These are phyloP conservation scores for Caenorhabditis doughertyi DNA, from an alignment of 2,888 invertebrate genomes.

Conservation along the genomic window DNA sequence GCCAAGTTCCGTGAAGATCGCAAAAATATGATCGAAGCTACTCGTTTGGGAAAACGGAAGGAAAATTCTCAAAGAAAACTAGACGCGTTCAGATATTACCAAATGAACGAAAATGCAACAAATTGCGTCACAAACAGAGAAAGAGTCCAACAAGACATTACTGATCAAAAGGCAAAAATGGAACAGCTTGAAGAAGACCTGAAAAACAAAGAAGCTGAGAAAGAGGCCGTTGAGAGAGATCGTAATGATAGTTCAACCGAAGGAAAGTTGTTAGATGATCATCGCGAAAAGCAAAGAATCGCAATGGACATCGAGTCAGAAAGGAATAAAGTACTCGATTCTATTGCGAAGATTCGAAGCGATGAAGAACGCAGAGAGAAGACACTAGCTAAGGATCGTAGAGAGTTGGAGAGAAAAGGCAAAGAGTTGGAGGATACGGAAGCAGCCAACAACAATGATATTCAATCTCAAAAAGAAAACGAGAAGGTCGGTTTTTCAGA, in stretches of 20 bases:
- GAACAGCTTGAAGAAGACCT: conserved; percentile 3
- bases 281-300: not conserved
- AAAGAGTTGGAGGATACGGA: not conserved
- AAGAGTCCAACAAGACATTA: conserved; percentile 19
- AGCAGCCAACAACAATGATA: not conserved
- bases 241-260: not conserved
- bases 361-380: not conserved
- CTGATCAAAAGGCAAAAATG: conserved; percentile 44
- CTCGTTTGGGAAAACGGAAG: conserved; percentile 27
- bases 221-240: not conserved
- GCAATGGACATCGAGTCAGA: not conserved
- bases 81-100: conserved; percentile 45
- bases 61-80: conserved; percentile 41
- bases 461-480: conserved; percentile 22
- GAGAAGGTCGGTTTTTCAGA: conserved; percentile 21
- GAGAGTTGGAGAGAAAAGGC: not conserved
- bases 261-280: not conserved
- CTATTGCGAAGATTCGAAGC: not conserved
- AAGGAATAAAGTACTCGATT: not conserved
- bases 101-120: conserved; percentile 3
- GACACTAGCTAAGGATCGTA: conserved; percentile 3
- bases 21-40: conserved; percentile 91
- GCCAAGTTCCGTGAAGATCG: conserved; percentile 89
- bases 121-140: conserved; percentile 81
- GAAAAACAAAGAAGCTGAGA: not conserved